Base-by-base conservation (phyloP, 2,888 invertebrate species). In the Tinea trinotella region DNA sequence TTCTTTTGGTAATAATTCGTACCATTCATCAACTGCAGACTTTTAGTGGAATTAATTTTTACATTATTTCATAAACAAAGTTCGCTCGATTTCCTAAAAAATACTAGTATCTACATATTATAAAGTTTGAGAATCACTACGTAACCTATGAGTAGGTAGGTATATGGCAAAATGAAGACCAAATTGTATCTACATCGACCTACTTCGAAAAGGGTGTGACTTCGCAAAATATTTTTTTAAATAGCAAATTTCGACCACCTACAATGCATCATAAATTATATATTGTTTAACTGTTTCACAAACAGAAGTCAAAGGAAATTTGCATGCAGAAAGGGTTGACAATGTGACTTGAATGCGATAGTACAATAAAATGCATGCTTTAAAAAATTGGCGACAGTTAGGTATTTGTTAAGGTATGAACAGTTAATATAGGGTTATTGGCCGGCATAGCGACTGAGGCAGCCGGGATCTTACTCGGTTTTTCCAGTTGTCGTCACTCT, bases 191-290 rank as follows among this genome's bases (percentile, higher is more conserved):
- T 17, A 18, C 46, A 46, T 19, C 69, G 67, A 80, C 75, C 80
- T 76, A 83, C 80, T 78, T 80, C 80, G 80, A 83, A 82, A 57
- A 79, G 64, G 67, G 54, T 65, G 63, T 85, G 84, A 85, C 83
- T 83, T 78, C 18, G 80, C 81, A 74, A 69, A 77, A 75, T 63
- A 13, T 52, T 35, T 49, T 19, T 54, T 57, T 18, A 22, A 57
- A 56, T n/a, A n/a, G n/a, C 66, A 59, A 65, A 71, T 71, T 67
- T 71, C 65, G 81, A 78, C 84, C 80, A 82, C 81, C 82, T 74
- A 68, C 67, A 68, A 61, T 65, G 64, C 59, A 64, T 73, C 75
- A 80, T 84, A 84, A 79, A 82, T 81, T 76, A 75, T 65, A 18
- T 10, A 36, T 50, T 50, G 18, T 60, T 58, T 61, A 64, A 78